Conservation (phyloP, 2,797 vertebrate species). For the Myotis myotis region DNA sequence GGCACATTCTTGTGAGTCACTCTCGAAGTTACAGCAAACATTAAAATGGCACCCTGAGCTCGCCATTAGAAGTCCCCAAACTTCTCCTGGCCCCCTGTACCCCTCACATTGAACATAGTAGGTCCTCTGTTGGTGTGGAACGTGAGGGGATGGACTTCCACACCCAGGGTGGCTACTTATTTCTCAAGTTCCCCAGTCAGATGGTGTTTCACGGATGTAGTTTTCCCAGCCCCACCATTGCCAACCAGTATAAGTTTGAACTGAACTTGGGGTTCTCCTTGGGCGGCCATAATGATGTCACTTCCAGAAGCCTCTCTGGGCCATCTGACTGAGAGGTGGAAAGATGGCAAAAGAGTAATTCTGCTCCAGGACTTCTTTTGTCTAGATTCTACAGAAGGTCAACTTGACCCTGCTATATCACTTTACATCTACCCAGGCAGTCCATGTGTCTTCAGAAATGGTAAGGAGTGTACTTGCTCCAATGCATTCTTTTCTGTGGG, state of each 20-base stretch:
- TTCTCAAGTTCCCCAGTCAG: not conserved
- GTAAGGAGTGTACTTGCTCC: not conserved
- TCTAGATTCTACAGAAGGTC: slow-evolving; percentile 56
- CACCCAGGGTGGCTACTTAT: not conserved
- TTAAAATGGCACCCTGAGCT: not conserved
- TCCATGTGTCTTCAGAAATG: not conserved
- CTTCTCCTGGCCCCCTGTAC: not conserved
- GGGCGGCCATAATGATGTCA: not conserved
- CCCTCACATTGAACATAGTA: not conserved
- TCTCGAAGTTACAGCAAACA: not conserved
- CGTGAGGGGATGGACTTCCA: not conserved
- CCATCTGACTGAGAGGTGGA: not conserved
- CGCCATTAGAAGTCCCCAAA: not conserved
- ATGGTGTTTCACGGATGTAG: not conserved
- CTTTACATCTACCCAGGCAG: slow-evolving; percentile 42
- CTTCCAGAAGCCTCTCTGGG: not conserved
- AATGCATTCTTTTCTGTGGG: not conserved
- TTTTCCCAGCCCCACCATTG: not conserved
- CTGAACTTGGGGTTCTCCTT: not conserved
- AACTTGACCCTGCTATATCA: slow-evolving; percentile 46
- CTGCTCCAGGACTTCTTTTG: not conserved
- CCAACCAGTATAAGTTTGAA: not conserved
- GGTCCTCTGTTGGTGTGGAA: not conserved
- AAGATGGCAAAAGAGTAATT: too few relatives aligned
- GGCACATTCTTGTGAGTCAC: not conserved